These are phyloP conservation scores for Cavia aperea DNA, from an alignment of 2,113 vertebrate species.

Conservation along the genomic window DNA sequence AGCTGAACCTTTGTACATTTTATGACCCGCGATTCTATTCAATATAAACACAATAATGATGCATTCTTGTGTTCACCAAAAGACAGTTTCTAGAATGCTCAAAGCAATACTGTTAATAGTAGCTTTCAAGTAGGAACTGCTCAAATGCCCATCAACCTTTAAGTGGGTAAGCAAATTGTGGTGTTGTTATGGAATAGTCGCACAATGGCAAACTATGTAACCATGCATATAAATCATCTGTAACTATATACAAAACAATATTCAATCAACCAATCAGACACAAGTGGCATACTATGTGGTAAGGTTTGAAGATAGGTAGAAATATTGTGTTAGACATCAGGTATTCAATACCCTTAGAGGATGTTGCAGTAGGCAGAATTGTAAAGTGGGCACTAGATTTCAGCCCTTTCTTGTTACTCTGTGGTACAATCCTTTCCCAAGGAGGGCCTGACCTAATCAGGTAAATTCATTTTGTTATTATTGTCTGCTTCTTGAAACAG, in stretches of 20 bases:
- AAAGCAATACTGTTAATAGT: neutral
- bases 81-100: neutral
- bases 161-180: neutral
- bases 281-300: neutral
- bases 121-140: neutral
- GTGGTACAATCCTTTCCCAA: neutral
- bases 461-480: neutral
- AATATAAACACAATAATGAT: neutral
- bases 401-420: neutral
- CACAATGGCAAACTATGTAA: neutral
- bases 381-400: neutral
- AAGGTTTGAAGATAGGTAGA: slow-evolving; percentile 9
- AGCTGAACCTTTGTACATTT: neutral
- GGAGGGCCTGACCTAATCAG: neutral
- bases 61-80: neutral
- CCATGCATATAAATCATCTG: neutral
- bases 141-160: neutral
- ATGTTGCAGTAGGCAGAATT: neutral
- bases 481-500: neutral
- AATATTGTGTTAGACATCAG: neutral
- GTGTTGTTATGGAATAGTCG: neutral
- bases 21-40: neutral
- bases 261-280: neutral
- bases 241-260: neutral
- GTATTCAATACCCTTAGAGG: neutral